phyloP scores from a whole-genome alignment of 2,888 invertebrate species.

The Ophonus ardosiacus region DNA sequence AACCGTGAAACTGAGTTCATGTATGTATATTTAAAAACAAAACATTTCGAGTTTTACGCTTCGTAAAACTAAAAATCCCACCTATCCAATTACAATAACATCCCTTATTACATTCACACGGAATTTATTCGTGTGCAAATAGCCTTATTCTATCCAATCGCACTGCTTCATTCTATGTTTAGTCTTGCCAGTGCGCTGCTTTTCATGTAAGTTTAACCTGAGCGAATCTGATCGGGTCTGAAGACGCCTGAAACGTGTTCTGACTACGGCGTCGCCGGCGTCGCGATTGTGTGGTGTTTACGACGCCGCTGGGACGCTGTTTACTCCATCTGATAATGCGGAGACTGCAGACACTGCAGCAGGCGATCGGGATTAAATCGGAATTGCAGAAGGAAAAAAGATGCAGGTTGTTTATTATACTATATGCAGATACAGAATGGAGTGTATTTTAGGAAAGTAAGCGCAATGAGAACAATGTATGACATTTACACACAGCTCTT shows the following conservation, averaged over 20 bases:
- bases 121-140: no score
- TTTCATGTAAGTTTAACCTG: slow-evolving; percentile 28
- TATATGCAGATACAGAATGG: neutral
- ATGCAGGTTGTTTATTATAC: neutral
- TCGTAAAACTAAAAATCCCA: no score
- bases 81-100: no score
- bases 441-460: neutral
- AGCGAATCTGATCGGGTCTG: slow-evolving; percentile 16
- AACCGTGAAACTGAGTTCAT: no score
- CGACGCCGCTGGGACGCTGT: slow-evolving; percentile 14
- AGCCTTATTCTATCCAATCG: no score
- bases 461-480: neutral
- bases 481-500: neutral
- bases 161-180: no score
- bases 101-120: no score
- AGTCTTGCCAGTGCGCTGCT: neutral
- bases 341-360: neutral
- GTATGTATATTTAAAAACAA: no score
- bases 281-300: slow-evolving; percentile 28
- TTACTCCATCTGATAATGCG: slow-evolving; percentile 24
- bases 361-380: neutral
- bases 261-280: neutral
- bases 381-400: neutral
- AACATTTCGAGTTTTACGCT: no score
- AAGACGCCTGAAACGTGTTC: neutral